Evolutionary conservation across 2,888 invertebrate species (phyloP), one percentile per base, ranked within the genome.

Genomic region (Metalampra italica): DNA sequence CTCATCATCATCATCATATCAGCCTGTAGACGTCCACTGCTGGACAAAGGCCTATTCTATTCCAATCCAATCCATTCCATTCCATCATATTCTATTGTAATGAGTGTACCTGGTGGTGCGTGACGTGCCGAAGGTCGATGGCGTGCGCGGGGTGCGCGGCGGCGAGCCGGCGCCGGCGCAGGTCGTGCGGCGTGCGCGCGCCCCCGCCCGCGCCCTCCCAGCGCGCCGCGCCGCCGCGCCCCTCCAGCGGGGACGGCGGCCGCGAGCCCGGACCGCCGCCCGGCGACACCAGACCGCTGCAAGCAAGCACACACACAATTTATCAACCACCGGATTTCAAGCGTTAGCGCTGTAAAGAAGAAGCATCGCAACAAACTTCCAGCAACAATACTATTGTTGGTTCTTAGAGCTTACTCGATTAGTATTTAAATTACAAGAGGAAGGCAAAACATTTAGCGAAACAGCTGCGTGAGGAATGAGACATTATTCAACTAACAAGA

Each of bases 111-210:
- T 94, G 94, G 61, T 89, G 91, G 63, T 92, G 92, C 50, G 94
- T 81, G 67, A 92, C 92, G 65, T 92, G 91, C 62, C 92, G 91
- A 40, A 96, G 82, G 44, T 93, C 92, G 44, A 95, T 91, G 45
- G 91, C 92, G 69, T 94, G 93, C 8, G 96, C 93, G 9, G 95
- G 94, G 83, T 96, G 96, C 47, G 90, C 87, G 29, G 91, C 80
- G 45, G 92, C 90, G 42, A 94, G 83, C 71, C 92, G 89, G 65
- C 92, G 92, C 51, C 91, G 90, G 43, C 96, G 86, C 64, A 91
- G 90, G 67, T 95, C 95, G 77, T 96, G 96, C 57, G 82, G 72
- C n/a, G 74, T 50, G 63, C 65, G 36, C n/a, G 3, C 68, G 13
- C 52, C 51, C 52, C 51, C 63, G 52, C 68, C 92, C 66, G 91